A percentile compares a stretch with the other conserved stretches of the same genome.
Evolutionary conservation across 23 tunicate genomes (phyloP).

Genomic region (Clavelina lepadiformis): DNA sequence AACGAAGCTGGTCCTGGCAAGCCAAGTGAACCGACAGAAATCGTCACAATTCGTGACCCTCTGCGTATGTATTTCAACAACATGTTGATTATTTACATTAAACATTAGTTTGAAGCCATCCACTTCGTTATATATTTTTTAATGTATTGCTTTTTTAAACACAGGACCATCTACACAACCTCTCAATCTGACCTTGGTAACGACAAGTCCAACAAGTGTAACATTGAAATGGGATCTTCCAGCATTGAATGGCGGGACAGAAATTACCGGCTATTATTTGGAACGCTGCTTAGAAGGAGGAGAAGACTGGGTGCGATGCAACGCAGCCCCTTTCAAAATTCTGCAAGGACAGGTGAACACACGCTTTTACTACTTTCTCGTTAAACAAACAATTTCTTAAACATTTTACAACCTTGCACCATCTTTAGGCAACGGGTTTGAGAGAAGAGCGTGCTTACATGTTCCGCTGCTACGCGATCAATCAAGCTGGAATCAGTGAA

Average conservation of each 20-base stretch:
- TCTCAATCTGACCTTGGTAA: constrained; percentile 33
- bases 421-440: constrained; percentile 77
- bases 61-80: constrained; percentile 32
- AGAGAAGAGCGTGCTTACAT: constrained; percentile 79
- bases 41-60: constrained; percentile 69
- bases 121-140: not conserved
- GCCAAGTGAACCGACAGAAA: constrained; percentile 59
- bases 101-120: not conserved
- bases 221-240: constrained; percentile 76
- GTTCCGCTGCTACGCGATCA: constrained; percentile 73
- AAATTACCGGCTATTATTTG: constrained; percentile 75
- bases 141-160: not conserved
- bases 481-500: constrained; percentile 78
- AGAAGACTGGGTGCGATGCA: constrained; percentile 86
- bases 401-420: not conserved
- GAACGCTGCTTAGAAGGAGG: constrained; percentile 92
- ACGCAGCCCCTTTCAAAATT: constrained; percentile 51
- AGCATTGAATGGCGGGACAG: constrained; percentile 66
- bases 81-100: not conserved
- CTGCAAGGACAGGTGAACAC: constrained; percentile 48
- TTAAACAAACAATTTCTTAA: not conserved
- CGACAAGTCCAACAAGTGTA: constrained; percentile 39
- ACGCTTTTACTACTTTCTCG: not conserved
- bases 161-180: constrained; percentile 75
- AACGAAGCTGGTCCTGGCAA: constrained; percentile 96